Percentiles rank a stretch among this genome's conserved stretches.
phyloP scores from a whole-genome alignment of 2,113 vertebrate species.

The Alexandromys fortis region DNA sequence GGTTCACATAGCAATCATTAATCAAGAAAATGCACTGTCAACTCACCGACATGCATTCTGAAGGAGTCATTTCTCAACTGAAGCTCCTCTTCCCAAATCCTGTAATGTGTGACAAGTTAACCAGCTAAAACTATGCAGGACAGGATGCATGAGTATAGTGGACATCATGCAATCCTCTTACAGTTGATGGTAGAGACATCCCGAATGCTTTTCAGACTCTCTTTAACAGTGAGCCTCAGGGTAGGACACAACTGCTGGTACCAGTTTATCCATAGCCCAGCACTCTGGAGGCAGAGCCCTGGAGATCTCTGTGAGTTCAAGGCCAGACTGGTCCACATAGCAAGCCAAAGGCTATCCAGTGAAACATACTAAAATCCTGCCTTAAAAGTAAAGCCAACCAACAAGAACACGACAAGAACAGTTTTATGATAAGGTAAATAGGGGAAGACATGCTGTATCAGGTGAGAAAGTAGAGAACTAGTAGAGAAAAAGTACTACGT shows the following conservation, averaged over 20 bases:
- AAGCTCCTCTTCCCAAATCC: not conserved
- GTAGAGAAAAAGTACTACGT: not conserved
- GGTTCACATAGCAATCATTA: not conserved
- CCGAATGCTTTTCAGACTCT: fast-evolving
- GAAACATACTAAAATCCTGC: not conserved
- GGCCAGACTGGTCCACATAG: not conserved
- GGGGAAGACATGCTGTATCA: not conserved
- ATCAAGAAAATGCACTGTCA: not conserved
- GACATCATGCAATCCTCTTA: not conserved
- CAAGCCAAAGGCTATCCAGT: not conserved
- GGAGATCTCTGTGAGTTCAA: not conserved
- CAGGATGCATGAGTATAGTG: fast-evolving
- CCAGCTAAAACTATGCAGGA: not conserved
- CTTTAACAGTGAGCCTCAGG: not conserved
- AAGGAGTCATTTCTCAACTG: not conserved
- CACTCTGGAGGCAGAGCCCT: not conserved
- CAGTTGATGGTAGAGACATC: not conserved
- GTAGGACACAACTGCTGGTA: not conserved
- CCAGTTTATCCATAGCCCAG: not conserved
- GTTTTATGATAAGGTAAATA: not conserved
- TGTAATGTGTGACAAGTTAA: not conserved
- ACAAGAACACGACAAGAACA: not conserved
- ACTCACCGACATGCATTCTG: not conserved
- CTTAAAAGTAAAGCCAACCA: not conserved
- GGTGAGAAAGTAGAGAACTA: not conserved